Evolutionary conservation across 1,140 invertebrate species (phyloP).

Genomic region (Maconellicoccus hirsutus): DNA sequence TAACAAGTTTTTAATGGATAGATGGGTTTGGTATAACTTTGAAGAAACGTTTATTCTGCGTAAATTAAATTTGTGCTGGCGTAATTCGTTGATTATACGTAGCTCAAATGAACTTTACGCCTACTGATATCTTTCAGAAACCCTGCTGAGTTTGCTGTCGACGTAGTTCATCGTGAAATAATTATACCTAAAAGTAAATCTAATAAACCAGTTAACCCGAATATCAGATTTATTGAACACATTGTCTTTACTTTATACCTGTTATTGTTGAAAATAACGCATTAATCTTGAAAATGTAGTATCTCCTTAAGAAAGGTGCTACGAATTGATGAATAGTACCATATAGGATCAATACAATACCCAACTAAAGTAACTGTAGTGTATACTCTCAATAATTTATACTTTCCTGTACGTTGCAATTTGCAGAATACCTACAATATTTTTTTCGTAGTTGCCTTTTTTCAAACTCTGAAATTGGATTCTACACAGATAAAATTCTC

Average conservation of each 20-base stretch:
- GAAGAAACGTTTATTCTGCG: no score
- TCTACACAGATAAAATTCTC: neutral
- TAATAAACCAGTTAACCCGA: neutral
- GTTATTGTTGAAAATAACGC: neutral
- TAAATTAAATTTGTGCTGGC: no score
- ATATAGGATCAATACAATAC: neutral
- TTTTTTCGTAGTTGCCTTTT: neutral
- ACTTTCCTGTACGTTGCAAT: neutral
- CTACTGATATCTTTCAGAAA: no score
- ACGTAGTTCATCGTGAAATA: neutral
- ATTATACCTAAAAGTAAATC: neutral
- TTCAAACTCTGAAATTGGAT: neutral
- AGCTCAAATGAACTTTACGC: no score
- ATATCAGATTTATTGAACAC: neutral
- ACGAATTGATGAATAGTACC: neutral
- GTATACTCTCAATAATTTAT: conserved; percentile 1
- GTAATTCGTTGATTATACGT: no score
- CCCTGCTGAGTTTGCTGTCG: no score
- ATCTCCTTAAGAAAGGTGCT: neutral
- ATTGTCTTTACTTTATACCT: neutral
- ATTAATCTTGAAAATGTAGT: neutral
- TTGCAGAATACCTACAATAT: neutral
- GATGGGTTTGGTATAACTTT: no score
- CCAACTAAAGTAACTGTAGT: neutral
- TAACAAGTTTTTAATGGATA: no score